These are phyloP conservation scores for Oostethus manadensis DNA, from an alignment of 2,113 vertebrate genomes.

Conservation along the genomic window DNA sequence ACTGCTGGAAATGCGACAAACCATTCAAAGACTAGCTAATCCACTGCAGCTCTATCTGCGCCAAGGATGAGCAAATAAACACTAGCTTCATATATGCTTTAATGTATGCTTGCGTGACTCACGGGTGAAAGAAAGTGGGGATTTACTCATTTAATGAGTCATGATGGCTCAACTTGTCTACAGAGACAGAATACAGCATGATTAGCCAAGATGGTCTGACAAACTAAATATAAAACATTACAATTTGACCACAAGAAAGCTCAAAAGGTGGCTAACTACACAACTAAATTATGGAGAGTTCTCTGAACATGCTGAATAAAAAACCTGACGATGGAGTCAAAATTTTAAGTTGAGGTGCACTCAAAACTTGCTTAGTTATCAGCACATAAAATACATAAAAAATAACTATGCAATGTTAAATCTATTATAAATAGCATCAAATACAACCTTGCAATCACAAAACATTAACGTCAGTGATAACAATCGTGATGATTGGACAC, in stretches of 20 bases:
- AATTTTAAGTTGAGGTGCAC: too few relatives aligned
- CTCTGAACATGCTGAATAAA: neutral
- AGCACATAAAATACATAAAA: too few relatives aligned
- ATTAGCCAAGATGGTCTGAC: constrained; percentile 8
- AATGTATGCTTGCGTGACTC: constrained; percentile 44
- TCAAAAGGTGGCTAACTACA: constrained; percentile 1
- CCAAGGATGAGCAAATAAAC: constrained; percentile 43
- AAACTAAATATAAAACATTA: constrained; percentile 12
- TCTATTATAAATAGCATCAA: too few relatives aligned
- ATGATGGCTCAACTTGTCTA: constrained; percentile 47
- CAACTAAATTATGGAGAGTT: neutral
- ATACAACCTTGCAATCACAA: too few relatives aligned
- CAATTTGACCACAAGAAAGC: neutral
- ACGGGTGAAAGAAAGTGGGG: constrained; percentile 51
- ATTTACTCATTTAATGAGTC: constrained; percentile 59
- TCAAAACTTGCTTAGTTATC: too few relatives aligned
- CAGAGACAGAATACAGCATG: constrained; percentile 26
- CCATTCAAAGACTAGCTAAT: constrained; percentile 58
- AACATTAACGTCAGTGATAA: too few relatives aligned
- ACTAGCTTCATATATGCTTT: constrained; percentile 36
- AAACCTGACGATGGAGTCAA: too few relatives aligned
- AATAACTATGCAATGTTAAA: too few relatives aligned
- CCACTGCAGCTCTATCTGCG: constrained; percentile 37
- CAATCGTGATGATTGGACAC: too few relatives aligned
- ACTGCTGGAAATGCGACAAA: constrained; percentile 40